Evolutionary conservation across 2,888 invertebrate genomes (phyloP).

Genomic region (Spialia ferax): DNA sequence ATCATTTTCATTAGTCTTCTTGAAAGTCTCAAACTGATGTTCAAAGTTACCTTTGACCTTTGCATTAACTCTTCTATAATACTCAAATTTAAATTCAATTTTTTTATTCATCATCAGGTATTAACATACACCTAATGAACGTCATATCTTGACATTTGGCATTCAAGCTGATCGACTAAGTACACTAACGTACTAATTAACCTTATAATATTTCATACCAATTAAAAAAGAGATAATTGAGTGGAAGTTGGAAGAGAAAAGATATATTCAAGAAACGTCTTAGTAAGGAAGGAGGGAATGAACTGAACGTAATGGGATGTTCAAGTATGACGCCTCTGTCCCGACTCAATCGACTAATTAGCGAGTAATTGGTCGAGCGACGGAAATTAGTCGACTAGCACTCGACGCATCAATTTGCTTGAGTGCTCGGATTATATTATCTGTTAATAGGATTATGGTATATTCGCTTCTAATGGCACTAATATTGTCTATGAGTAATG

Average conservation of each 20-base stretch:
- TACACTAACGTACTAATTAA: no score
- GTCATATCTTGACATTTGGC: no score
- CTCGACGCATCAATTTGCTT: conserved; percentile 35
- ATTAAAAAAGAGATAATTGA: background rate
- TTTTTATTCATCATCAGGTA: no score
- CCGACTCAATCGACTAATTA: conserved; percentile 59
- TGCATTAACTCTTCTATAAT: no score
- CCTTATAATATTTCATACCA: no score
- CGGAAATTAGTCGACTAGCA: conserved; percentile 54
- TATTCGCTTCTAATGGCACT: conserved; percentile 2
- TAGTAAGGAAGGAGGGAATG: background rate
- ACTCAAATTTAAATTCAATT: no score
- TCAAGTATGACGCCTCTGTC: conserved; percentile 58
- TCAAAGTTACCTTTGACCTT: no score
- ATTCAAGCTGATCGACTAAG: no score
- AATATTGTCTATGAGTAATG: background rate
- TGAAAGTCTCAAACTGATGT: no score
- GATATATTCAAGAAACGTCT: no score
- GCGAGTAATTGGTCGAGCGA: conserved; percentile 58
- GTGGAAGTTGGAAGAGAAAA: background rate
- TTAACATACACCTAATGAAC: no score
- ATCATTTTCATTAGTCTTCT: no score
- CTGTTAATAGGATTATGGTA: conserved; percentile 10
- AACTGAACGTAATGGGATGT: conserved; percentile 25
- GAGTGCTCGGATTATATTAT: conserved; percentile 36